These are phyloP conservation scores for Eupsilia transversa DNA, from an alignment of 2,888 invertebrate genomes.

Conservation along the genomic window DNA sequence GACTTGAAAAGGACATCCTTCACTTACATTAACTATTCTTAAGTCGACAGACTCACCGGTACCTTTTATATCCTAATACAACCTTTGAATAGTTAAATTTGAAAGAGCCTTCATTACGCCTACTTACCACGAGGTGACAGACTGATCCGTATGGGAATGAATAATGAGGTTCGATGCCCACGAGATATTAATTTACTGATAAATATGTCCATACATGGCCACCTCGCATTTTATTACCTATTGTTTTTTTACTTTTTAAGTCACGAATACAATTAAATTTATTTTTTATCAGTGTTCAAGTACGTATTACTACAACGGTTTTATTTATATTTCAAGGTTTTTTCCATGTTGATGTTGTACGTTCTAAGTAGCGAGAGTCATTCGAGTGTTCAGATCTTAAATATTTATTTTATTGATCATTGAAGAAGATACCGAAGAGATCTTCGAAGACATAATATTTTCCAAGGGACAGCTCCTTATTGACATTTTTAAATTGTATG, in stretches of 20 bases:
- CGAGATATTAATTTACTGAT: conserved; percentile 68
- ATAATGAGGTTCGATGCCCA: conserved; percentile 71
- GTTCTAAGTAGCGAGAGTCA: not conserved
- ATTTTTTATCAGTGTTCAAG: not conserved
- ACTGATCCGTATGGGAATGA: conserved; percentile 66
- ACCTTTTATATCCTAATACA: conserved; percentile 45
- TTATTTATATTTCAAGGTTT: conserved; percentile 40
- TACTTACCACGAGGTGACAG: conserved; percentile 69
- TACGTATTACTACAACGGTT: conserved; percentile 13
- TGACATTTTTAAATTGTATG: conserved; percentile 1
- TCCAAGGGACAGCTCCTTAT: not conserved
- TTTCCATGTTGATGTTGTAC: not conserved
- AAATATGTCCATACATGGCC: conserved; percentile 56
- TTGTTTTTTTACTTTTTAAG: conserved; percentile 59
- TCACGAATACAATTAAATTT: conserved; percentile 23
- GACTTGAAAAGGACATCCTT: conserved; percentile 37
- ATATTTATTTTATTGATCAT: conserved; percentile 30
- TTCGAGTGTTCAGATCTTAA: not conserved
- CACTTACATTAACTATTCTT: conserved; percentile 31
- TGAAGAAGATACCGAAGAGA: not conserved
- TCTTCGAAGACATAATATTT: not conserved
- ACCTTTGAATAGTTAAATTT: conserved; percentile 57
- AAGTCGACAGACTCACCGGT: conserved; percentile 12
- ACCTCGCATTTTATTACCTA: conserved; percentile 65
- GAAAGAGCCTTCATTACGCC: conserved; percentile 75